Conservation (phyloP, 2,113 vertebrate species). For the Hemichromis elongatus region DNA sequence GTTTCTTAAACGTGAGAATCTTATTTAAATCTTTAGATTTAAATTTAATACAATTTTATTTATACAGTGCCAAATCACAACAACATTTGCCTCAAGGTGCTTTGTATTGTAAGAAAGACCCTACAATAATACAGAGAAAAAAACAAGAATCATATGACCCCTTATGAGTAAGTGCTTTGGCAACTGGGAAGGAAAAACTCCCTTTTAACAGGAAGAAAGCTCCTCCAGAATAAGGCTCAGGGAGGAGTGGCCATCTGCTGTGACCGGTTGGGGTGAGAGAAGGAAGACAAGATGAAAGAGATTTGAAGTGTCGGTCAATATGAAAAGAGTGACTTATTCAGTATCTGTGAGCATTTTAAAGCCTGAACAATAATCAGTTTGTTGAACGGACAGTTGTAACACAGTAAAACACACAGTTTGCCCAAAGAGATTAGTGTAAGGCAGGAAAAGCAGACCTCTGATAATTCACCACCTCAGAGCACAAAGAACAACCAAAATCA, state of each 20-base stretch:
- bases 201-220: not conserved
- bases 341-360: not conserved
- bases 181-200: rapidly evolving
- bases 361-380: not conserved
- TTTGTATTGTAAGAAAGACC: not conserved
- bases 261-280: rapidly evolving
- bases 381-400: not conserved
- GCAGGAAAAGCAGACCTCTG: not conserved
- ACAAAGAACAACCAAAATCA: not conserved
- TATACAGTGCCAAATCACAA: not conserved
- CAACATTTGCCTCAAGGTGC: not conserved
- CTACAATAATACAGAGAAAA: not conserved
- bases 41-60: not conserved
- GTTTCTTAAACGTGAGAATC: not conserved
- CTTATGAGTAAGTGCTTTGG: not conserved
- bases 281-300: not conserved
- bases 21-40: not conserved
- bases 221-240: rapidly evolving
- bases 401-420: not conserved
- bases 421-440: not conserved
- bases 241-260: not conserved
- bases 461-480: not conserved
- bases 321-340: not conserved
- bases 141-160: not conserved
- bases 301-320: not conserved